Conservation (phyloP, 2,888 invertebrate genomes). For the Smittia sp. region DNA sequence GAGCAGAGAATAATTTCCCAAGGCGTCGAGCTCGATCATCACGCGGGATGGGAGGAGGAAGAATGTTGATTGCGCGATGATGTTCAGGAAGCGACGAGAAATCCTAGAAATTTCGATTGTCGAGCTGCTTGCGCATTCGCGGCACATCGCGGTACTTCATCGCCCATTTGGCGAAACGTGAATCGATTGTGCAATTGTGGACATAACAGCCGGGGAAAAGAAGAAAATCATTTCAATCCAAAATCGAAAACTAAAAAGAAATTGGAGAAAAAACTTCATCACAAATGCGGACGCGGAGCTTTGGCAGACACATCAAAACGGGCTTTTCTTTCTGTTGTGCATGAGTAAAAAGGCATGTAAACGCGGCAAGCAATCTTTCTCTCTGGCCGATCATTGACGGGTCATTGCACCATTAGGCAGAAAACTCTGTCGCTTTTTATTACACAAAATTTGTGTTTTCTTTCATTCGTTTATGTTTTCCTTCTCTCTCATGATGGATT, state of each 20-base stretch:
- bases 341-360: slow-evolving; percentile 32
- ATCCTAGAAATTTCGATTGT: neutral
- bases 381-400: neutral
- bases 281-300: slow-evolving; percentile 20
- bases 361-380: slow-evolving; percentile 8
- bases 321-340: slow-evolving; percentile 24
- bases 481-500: neutral
- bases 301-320: slow-evolving; percentile 29
- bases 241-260: neutral
- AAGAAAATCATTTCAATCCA: slow-evolving; percentile 1
- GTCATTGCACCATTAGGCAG: slow-evolving; percentile 25
- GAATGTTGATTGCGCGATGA: too few relatives aligned
- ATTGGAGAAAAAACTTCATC: neutral
- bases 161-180: neutral
- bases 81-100: neutral
- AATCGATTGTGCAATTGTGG: neutral
- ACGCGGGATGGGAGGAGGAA: too few relatives aligned
- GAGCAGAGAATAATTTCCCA: too few relatives aligned
- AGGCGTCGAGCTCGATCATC: too few relatives aligned
- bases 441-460: neutral
- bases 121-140: neutral
- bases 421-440: slow-evolving; percentile 5
- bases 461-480: neutral
- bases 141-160: neutral
- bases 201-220: neutral